A percentile compares a stretch with the other conserved stretches of the same genome.
phyloP scores from a whole-genome alignment of 2,888 invertebrate genomes.

The Phorcus lineatus region DNA sequence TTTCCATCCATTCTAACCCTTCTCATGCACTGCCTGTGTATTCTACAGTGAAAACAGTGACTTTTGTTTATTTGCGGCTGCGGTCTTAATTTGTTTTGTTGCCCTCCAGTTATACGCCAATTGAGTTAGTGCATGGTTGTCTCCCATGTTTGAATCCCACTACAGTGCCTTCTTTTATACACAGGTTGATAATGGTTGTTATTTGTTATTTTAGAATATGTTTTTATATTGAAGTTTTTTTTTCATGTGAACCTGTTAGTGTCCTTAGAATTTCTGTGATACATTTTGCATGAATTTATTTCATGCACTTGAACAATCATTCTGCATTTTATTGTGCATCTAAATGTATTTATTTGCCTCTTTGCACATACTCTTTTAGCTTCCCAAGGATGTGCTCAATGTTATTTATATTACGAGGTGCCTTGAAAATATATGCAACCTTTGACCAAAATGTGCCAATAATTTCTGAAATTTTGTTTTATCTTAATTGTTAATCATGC shows the following conservation, averaged over 20 bases:
- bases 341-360: too few species aligned
- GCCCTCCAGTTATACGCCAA: constrained; percentile 58
- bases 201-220: constrained; percentile 29
- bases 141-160: not conserved
- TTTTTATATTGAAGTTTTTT: not conserved
- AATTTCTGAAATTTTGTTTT: too few species aligned
- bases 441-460: too few species aligned
- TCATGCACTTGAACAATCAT: too few species aligned
- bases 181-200: constrained; percentile 25
- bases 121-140: constrained; percentile 30
- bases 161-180: constrained; percentile 29
- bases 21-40: constrained; percentile 15
- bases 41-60: constrained; percentile 52
- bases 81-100: constrained; percentile 59
- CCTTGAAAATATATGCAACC: too few species aligned
- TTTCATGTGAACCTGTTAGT: not conserved
- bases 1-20: not conserved
- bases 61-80: constrained; percentile 70
- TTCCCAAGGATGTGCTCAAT: too few species aligned
- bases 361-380: too few species aligned
- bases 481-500: too few species aligned
- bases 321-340: too few species aligned
- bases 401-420: too few species aligned
- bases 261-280: too few species aligned
- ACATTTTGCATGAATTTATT: too few species aligned